Evolutionary conservation across 2,888 invertebrate genomes (phyloP).

Genomic region (Diloba caeruleocephala): DNA sequence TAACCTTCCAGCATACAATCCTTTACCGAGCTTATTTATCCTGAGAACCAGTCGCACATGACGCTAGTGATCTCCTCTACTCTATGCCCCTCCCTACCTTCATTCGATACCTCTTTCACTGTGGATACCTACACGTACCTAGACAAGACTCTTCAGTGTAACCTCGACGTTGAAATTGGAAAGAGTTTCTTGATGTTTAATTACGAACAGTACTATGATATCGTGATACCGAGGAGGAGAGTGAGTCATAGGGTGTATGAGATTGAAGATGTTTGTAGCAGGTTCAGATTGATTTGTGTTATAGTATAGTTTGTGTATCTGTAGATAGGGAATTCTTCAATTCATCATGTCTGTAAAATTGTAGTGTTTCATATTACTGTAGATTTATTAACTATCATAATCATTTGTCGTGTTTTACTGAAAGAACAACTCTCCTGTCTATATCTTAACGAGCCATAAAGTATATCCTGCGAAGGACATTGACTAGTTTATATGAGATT

Average conservation of each 20-base stretch:
- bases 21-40: constrained; percentile 59
- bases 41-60: constrained; percentile 30
- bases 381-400: no score
- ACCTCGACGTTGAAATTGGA: constrained; percentile 72
- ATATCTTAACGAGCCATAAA: no score
- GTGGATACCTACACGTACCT: constrained; percentile 56
- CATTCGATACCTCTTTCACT: constrained; percentile 53
- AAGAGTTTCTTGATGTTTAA: constrained; percentile 81
- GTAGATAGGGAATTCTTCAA: not conserved
- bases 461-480: no score
- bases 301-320: not conserved
- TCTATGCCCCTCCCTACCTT: constrained; percentile 18
- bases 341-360: no score
- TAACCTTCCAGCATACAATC: constrained; percentile 68
- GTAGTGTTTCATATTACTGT: no score
- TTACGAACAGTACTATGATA: constrained; percentile 66
- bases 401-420: no score
- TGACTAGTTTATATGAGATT: no score
- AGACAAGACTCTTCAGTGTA: constrained; percentile 76
- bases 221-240: constrained; percentile 67
- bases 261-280: constrained; percentile 80
- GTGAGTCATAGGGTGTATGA: constrained; percentile 69
- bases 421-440: no score
- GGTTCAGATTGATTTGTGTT: constrained; percentile 61
- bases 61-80: constrained; percentile 34